These are phyloP conservation scores for Dromococcyx pavoninus DNA, from an alignment of 2,797 vertebrate species.

Conservation along the genomic window DNA sequence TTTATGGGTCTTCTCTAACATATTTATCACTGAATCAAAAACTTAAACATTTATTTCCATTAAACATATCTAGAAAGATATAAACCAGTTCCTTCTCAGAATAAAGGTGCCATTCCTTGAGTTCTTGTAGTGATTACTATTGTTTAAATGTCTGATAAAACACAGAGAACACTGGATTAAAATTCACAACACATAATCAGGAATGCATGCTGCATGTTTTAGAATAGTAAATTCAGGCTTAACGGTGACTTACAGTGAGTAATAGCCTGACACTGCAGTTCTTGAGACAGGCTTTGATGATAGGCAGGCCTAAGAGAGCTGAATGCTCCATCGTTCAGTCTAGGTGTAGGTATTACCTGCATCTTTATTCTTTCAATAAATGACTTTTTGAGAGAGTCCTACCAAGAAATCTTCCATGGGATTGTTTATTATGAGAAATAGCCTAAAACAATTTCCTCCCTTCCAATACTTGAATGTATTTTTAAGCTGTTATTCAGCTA, in stretches of 20 bases:
- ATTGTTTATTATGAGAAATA: background rate
- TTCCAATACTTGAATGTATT: background rate
- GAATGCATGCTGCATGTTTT: background rate
- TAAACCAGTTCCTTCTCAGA: background rate
- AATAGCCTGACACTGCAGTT: background rate
- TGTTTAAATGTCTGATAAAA: conserved; percentile 31
- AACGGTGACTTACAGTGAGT: background rate
- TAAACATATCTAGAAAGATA: background rate
- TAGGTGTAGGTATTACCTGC: background rate
- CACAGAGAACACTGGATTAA: background rate
- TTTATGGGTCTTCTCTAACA: background rate
- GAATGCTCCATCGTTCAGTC: rapidly evolving
- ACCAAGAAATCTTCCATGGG: background rate
- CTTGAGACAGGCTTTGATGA: background rate
- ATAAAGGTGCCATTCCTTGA: background rate
- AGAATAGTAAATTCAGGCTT: background rate
- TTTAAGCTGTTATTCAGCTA: background rate
- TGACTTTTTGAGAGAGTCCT: background rate
- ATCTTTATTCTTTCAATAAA: background rate
- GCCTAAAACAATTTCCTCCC: background rate
- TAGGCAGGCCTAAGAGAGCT: background rate
- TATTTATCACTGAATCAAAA: background rate
- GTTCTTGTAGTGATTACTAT: background rate
- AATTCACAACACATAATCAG: background rate
- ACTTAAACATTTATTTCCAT: background rate